phyloP scores from a whole-genome alignment of 2,888 invertebrate species.

The Eilema depressum region DNA sequence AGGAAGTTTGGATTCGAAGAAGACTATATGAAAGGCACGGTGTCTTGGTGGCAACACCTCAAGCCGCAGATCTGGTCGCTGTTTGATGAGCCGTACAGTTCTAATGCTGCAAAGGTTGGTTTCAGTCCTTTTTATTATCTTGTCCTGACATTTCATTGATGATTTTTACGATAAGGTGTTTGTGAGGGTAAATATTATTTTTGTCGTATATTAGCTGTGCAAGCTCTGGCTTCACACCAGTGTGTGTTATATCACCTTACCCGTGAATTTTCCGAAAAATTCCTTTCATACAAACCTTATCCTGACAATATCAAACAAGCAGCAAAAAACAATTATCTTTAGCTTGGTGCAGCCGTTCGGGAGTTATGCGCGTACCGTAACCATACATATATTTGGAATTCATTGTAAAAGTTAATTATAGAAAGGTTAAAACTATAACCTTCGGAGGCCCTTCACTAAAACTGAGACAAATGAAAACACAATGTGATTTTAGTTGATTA shows the following conservation, averaged over 20 bases:
- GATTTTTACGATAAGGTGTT: no score
- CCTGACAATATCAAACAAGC: no score
- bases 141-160: neutral
- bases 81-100: constrained; percentile 99
- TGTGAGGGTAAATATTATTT: no score
- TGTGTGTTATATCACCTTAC: no score
- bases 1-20: constrained; percentile 99
- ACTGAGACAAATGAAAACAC: neutral
- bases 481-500: neutral
- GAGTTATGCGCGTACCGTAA: no score
- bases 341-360: no score
- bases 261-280: no score
- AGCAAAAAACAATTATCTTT: no score
- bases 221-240: no score
- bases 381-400: no score
- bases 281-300: no score
- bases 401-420: neutral
- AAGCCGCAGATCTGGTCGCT: constrained; percentile 99
- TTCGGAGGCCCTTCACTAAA: neutral
- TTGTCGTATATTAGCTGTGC: no score
- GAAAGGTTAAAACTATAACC: neutral
- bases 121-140: neutral
- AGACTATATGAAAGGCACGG: constrained; percentile 95
- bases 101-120: constrained; percentile 97
- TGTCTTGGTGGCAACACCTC: constrained; percentile 98